These are phyloP conservation scores for Psylliodes chrysocephalus DNA, from an alignment of 2,888 invertebrate genomes.

Conservation along the genomic window DNA sequence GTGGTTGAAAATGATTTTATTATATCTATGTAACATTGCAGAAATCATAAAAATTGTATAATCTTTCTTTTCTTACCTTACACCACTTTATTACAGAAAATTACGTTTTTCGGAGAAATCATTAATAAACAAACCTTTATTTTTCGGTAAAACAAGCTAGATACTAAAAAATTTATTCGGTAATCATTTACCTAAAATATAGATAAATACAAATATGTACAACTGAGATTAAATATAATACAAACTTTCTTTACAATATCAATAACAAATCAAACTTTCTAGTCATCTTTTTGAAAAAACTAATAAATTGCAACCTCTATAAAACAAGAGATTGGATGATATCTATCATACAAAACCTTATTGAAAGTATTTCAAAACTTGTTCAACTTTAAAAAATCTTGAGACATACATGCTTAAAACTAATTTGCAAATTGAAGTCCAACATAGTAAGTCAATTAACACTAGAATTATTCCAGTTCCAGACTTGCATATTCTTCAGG, in stretches of 20 bases:
- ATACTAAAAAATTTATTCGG: conserved; percentile 43
- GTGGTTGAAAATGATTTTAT: too few species aligned
- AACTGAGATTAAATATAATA: conserved; percentile 42
- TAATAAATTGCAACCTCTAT: conserved; percentile 24
- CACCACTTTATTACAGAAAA: background rate
- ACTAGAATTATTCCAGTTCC: conserved; percentile 58
- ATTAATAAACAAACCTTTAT: background rate
- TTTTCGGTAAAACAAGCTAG: conserved; percentile 21
- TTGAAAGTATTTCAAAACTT: conserved; percentile 5
- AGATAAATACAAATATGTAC: conserved; percentile 46
- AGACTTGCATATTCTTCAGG: conserved; percentile 83
- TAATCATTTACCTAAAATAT: conserved; percentile 34
- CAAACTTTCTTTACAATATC: conserved; percentile 39
- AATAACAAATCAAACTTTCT: conserved; percentile 20
- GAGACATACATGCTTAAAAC: conserved; percentile 25
- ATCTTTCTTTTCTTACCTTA: background rate
- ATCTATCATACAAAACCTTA: conserved; percentile 14
- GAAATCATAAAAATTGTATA: too few species aligned
- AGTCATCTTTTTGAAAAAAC: background rate
- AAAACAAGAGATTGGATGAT: conserved; percentile 30
- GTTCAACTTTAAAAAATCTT: conserved; percentile 10
- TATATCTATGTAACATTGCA: too few species aligned
- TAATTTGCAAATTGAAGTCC: conserved; percentile 5
- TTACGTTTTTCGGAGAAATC: background rate
- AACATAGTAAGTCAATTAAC: conserved; percentile 1